Evolutionary conservation across 1,140 invertebrate species (phyloP).

Genomic region (Limonius californicus): DNA sequence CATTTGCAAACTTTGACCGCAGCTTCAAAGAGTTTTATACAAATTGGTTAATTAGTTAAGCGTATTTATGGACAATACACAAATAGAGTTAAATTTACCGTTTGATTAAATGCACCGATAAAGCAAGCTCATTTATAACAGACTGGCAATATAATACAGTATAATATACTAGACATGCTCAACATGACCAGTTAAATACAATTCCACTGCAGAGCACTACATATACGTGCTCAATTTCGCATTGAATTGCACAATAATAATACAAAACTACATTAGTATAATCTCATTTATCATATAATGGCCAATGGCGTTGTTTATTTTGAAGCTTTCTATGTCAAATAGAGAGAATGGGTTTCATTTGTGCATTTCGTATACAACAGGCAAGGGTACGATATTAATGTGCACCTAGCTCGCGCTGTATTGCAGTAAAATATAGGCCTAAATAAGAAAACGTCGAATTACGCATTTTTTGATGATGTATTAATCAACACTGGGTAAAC

Average conservation of each 20-base stretch:
- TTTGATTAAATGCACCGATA: slow-evolving; percentile 7
- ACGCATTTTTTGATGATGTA: too few species aligned
- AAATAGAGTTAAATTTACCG: neutral
- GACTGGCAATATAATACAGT: neutral
- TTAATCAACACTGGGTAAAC: too few species aligned
- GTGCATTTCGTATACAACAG: too few species aligned
- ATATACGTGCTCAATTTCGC: slow-evolving; percentile 7
- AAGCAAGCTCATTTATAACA: neutral
- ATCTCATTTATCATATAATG: slow-evolving; percentile 1
- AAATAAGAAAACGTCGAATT: too few species aligned
- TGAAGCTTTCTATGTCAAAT: too few species aligned
- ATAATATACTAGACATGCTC: neutral
- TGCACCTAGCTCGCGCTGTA: too few species aligned
- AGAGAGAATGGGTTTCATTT: too few species aligned
- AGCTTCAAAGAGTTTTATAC: neutral
- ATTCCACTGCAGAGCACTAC: neutral
- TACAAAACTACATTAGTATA: neutral
- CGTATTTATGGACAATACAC: neutral
- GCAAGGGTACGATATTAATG: too few species aligned
- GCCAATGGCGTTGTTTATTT: neutral
- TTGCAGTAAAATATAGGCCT: too few species aligned
- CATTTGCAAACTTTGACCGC: too few species aligned
- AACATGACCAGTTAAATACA: neutral
- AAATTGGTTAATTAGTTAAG: neutral
- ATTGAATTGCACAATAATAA: neutral